Evolutionary conservation across 2,113 vertebrate genomes (phyloP).

Genomic region (Siphamia tubifer): DNA sequence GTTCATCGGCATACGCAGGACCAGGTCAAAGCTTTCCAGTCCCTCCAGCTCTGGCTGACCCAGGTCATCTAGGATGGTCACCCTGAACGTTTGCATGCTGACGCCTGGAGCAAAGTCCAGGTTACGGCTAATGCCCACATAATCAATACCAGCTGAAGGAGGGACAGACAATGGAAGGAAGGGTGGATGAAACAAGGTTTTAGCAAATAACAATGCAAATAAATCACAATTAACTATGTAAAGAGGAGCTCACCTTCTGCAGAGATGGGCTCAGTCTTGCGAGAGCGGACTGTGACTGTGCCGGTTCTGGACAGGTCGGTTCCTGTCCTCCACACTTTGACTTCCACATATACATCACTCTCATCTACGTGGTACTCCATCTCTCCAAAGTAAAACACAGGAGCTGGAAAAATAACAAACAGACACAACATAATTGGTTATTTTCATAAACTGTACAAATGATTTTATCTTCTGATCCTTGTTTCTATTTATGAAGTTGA

Average conservation of each 20-base stretch:
- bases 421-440: not conserved
- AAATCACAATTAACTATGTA: not conserved
- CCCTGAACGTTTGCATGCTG: constrained; percentile 85
- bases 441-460: not conserved
- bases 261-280: constrained; percentile 84
- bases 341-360: constrained; percentile 84
- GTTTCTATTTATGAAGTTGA: not conserved
- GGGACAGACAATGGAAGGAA: not conserved
- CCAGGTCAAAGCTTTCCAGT: constrained; percentile 87
- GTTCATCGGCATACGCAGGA: constrained; percentile 88
- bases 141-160: constrained; percentile 88
- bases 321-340: constrained; percentile 88
- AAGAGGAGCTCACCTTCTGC: constrained; percentile 84
- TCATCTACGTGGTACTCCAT: constrained; percentile 86
- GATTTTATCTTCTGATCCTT: not conserved
- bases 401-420: too few species aligned
- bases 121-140: constrained; percentile 92
- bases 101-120: constrained; percentile 92
- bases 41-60: constrained; percentile 91
- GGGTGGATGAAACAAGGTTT: too few species aligned
- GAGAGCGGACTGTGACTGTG: constrained; percentile 88
- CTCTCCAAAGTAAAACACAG: constrained; percentile 88
- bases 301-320: constrained; percentile 88
- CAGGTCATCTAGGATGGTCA: constrained; percentile 91
- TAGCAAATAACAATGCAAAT: not conserved